Evolutionary conservation across 2,797 vertebrate species (phyloP), one percentile per base, ranked within the genome.

Genomic region (Myotis pilosus): DNA sequence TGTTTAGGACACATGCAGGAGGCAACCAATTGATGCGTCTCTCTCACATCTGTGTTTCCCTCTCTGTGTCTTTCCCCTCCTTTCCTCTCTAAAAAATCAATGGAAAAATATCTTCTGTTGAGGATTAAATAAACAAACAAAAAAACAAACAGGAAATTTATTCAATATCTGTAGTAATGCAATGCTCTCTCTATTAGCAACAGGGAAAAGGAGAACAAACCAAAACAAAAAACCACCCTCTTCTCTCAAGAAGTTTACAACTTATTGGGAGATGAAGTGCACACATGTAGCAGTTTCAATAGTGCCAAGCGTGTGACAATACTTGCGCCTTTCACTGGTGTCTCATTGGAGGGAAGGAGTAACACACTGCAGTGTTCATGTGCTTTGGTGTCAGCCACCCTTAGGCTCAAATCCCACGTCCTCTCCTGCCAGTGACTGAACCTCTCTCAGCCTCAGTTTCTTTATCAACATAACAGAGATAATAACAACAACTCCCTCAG

Each of bases 271-370:
- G 47, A 49, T 0, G 10, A 72, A 30, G 19, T 10, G 7, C 33
- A 79, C 0, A 10, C 23, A 30, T 0, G 41, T 85, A 72, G n/a
- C 74, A n/a, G 44, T 28, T 51, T 64, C 33, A 23, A 12, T 1
- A 72, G 30, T 0, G 11, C 38, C 0, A 0, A 55, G 41, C 0
- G 0, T 10, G 3, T 6, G 6, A 30, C 7, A 1, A 3, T 5
- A 11, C 15, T n/a, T 25, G 3, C 4, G 25, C 23, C 57, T 36
- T 71, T 49, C 51, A 0, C 8, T 20, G 51, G 4, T 15, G 10
- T 47, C 22, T 1, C 66, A 1, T 2, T 64, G 8, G 16, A 25
- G n/a, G 62, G 4, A 38, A 44, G 1, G 69, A 57, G 6, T 28
- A 30, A 2, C 17, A 16, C 2, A 2, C 44, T 8, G 0, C 0